These are phyloP conservation scores for Cydia pomonella DNA, from an alignment of 1,140 invertebrate genomes.

Conservation along the genomic window DNA sequence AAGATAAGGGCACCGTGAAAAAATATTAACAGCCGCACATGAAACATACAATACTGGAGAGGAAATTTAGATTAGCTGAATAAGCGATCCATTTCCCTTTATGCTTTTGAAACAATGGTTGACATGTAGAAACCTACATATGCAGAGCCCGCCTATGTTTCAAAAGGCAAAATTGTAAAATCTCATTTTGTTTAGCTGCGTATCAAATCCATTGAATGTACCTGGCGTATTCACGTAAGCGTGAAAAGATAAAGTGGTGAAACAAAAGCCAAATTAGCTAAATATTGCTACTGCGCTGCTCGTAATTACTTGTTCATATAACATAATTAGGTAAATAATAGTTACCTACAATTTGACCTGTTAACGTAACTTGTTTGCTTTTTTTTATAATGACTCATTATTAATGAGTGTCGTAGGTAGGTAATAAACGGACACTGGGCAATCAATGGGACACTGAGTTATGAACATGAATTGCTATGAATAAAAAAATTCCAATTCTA, in stretches of 20 bases:
- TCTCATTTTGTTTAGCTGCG: slow-evolving; percentile 26
- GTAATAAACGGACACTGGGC: too few relatives aligned
- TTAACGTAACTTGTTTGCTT: too few relatives aligned
- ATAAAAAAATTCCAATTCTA: too few relatives aligned
- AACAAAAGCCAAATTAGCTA: slow-evolving; percentile 33
- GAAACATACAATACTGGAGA: slow-evolving; percentile 19
- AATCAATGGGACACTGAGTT: too few relatives aligned
- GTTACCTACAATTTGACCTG: too few relatives aligned
- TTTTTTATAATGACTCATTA: too few relatives aligned
- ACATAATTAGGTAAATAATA: too few relatives aligned
- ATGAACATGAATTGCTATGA: too few relatives aligned
- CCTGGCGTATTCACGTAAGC: slow-evolving; percentile 15
- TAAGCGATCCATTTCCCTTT: slow-evolving; percentile 32
- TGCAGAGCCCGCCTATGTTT: slow-evolving; percentile 1
- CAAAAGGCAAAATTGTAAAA: slow-evolving; percentile 32
- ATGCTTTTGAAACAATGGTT: slow-evolving; percentile 28
- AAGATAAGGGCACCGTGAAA: slow-evolving; percentile 23
- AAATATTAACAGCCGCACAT: slow-evolving; percentile 23
- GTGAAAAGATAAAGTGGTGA: slow-evolving; percentile 28
- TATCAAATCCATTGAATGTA: slow-evolving; percentile 30
- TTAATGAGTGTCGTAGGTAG: too few relatives aligned
- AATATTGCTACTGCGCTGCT: background rate
- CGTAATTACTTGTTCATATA: too few relatives aligned
- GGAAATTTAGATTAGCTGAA: slow-evolving; percentile 30
- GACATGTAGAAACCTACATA: slow-evolving; percentile 18